Percentiles rank a stretch among this genome's conserved stretches.
These are phyloP conservation scores for Elachura formosa DNA, from an alignment of 2,113 vertebrate genomes.

Conservation along the genomic window DNA sequence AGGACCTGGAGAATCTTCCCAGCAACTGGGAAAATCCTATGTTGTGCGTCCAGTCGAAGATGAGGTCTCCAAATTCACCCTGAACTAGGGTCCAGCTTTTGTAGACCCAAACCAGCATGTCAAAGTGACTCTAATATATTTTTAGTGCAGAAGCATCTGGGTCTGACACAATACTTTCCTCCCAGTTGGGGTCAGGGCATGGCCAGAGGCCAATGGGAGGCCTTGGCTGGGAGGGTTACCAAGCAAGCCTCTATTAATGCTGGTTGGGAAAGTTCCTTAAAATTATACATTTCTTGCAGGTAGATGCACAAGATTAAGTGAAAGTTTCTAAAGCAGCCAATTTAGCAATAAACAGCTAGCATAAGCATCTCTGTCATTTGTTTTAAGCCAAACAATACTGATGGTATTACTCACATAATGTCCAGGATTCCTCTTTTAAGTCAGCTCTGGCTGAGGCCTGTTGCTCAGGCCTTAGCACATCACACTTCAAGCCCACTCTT, in stretches of 20 bases:
- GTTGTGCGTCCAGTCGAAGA: accelerated
- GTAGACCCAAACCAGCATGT: background rate
- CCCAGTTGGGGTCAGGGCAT: accelerated
- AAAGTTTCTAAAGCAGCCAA: background rate
- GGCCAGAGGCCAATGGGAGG: background rate
- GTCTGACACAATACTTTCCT: background rate
- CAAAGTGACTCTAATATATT: background rate
- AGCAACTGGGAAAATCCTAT: background rate
- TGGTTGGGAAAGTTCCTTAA: background rate
- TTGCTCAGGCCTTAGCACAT: background rate
- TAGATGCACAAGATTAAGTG: background rate
- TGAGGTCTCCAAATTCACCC: background rate
- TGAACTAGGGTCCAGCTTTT: background rate
- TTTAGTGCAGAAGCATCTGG: background rate
- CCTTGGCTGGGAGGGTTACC: background rate
- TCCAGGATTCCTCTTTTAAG: background rate
- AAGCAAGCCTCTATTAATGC: background rate
- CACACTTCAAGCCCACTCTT: background rate
- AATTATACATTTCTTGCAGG: background rate
- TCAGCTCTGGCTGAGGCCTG: background rate
- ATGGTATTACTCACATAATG: background rate
- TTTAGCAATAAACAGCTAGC: background rate
- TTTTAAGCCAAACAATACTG: background rate
- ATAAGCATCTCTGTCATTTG: background rate
- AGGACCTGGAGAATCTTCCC: background rate